These are phyloP conservation scores for Melanotaenia trifasciata DNA, from an alignment of 2,797 vertebrate species.

Conservation along the genomic window DNA sequence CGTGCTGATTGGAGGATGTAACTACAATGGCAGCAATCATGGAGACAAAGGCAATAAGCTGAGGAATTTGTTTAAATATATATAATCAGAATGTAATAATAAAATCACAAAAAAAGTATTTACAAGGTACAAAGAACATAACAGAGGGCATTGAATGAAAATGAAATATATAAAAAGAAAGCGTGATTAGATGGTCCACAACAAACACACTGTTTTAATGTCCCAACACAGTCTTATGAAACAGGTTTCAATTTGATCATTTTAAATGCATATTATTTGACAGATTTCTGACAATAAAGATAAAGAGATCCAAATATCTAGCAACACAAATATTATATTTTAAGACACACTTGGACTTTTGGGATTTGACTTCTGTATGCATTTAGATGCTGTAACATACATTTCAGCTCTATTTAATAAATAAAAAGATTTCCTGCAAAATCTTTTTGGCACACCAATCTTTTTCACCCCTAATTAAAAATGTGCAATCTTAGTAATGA, in stretches of 20 bases:
- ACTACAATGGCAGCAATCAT: constrained; percentile 63
- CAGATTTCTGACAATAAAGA: constrained; percentile 11
- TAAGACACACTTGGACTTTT: not conserved
- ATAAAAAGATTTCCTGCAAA: constrained; percentile 40
- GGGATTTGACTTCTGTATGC: too few species aligned
- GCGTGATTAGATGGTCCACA: constrained; percentile 48
- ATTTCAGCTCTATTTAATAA: constrained; percentile 44
- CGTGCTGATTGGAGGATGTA: constrained; percentile 59
- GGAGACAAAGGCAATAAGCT: constrained; percentile 57
- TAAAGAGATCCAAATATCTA: not conserved
- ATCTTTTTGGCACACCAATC: constrained; percentile 50
- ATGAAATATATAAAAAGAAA: constrained; percentile 24
- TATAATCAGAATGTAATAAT: constrained; percentile 69
- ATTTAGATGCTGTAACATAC: not conserved
- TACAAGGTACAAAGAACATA: constrained; percentile 53
- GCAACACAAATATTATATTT: not conserved
- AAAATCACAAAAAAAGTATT: constrained; percentile 65
- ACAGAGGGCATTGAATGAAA: constrained; percentile 37
- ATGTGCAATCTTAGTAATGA: constrained; percentile 77
- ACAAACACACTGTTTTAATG: constrained; percentile 14
- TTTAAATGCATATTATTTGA: constrained; percentile 14
- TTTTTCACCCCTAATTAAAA: constrained; percentile 59
- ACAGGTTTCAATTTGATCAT: constrained; percentile 1
- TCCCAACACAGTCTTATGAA: constrained; percentile 15
- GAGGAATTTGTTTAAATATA: constrained; percentile 54